Evolutionary conservation across 2,797 vertebrate genomes (phyloP), one percentile per base, ranked within the genome.

Genomic region (Gymnoscopelus braueri): DNA sequence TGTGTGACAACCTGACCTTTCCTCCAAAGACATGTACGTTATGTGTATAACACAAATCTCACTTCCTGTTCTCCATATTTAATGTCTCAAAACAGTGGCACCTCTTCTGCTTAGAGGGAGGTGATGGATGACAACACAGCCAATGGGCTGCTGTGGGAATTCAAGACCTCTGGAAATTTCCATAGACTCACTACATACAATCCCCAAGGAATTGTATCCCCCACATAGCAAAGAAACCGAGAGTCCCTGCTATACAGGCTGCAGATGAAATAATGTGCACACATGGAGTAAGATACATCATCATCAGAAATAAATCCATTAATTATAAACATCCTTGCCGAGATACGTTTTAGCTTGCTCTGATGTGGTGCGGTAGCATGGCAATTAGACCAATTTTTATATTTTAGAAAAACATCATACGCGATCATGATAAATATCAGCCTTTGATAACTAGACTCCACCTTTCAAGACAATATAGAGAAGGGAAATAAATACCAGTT

Each of bases 61-160:
- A 2, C n/a, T 19, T 50, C 35, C 52, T 53, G 39, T 53, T 58
- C n/a, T 67, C 69, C 15, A 67, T 59, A 56, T 65, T 55, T 61
- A 47, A 8, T 60, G 64, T 57, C 47, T 63, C 24, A 44, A 44
- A 7, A 9, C 6, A 6, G 48, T 15, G 54, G 2, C 52, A 53
- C 35, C 10, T 57, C 63, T 60, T 2, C 48, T 19, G 49, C 61
- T 11, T 14, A 52, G 56, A 11, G 35, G 56, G 55, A 70, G 39
- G 48, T 60, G 75, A 83, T 78, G 56, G 39, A 79, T 84, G 60
- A 65, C 51, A 26, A 52, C 48, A 29, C 60, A 61, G 15, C 1
- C 8, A 23, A 32, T 39, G 15, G 15, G 51, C 44, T 29, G 66
- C 19, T 29, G 14, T 62, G 52, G 69, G 59, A 71, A 72, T 75